phyloP scores from a whole-genome alignment of 2,113 vertebrate species.

The Climacteris rufus region DNA sequence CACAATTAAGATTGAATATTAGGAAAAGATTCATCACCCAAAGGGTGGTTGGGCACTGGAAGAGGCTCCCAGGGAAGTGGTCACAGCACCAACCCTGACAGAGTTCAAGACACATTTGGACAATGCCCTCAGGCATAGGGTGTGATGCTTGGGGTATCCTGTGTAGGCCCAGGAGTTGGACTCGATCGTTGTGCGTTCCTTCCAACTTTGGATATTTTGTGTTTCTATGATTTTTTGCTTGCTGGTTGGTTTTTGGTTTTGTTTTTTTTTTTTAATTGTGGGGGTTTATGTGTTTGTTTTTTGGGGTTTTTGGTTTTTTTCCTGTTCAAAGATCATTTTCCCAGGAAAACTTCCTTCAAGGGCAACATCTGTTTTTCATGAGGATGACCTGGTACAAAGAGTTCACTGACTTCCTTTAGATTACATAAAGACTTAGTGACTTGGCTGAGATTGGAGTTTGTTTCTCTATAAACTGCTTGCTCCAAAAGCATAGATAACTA shows the following conservation, averaged over 20 bases:
- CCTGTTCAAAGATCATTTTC: conserved; percentile 7
- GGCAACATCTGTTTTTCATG: conserved; percentile 39
- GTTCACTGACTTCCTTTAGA: conserved; percentile 11
- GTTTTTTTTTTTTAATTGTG: background rate
- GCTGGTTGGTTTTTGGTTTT: background rate
- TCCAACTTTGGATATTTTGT: background rate
- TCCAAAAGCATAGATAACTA: background rate
- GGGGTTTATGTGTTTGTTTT: background rate
- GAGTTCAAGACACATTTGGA: background rate
- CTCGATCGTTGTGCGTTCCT: background rate
- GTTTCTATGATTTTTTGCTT: background rate
- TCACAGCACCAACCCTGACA: background rate
- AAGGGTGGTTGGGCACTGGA: background rate
- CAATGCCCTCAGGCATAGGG: background rate
- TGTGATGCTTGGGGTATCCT: background rate
- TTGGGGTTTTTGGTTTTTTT: background rate
- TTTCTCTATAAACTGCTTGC: background rate
- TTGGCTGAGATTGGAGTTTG: background rate
- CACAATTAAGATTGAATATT: background rate
- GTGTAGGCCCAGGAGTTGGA: background rate
- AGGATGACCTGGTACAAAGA: background rate
- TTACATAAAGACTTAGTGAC: conserved; percentile 5
- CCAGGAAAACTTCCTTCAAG: conserved; percentile 16
- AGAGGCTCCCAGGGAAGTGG: background rate
- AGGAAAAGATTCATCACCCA: background rate